Evolutionary conservation across 2,888 invertebrate genomes (phyloP).

Genomic region (Scelioninae gen. 2): DNA sequence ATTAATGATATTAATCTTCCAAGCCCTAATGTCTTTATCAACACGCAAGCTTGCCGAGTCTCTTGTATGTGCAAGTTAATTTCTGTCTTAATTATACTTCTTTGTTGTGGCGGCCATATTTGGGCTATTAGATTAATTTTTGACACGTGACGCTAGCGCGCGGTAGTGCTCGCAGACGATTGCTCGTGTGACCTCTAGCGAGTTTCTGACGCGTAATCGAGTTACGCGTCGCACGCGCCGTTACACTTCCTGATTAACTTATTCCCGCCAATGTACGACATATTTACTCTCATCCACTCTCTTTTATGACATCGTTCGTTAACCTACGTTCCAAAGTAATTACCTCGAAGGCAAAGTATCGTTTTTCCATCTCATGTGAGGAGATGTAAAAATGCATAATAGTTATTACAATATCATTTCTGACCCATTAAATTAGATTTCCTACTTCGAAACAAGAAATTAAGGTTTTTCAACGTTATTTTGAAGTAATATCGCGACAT

Average conservation of each 20-base stretch:
- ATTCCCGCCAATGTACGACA: slow-evolving; percentile 22
- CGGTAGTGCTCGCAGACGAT: slow-evolving; percentile 5
- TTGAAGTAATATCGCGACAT: too few species aligned
- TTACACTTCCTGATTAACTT: slow-evolving; percentile 43
- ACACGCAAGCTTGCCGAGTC: slow-evolving; percentile 49
- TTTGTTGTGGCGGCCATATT: slow-evolving; percentile 45
- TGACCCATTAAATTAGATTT: background rate
- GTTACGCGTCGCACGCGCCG: slow-evolving; percentile 31
- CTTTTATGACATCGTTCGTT: slow-evolving; percentile 13
- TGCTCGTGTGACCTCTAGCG: slow-evolving; percentile 30
- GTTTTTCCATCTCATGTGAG: background rate
- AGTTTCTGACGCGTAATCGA: slow-evolving; percentile 27
- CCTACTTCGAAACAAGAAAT: too few species aligned
- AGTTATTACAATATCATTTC: slow-evolving; percentile 17
- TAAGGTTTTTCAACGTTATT: too few species aligned
- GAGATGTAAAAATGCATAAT: slow-evolving; percentile 9
- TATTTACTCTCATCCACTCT: slow-evolving; percentile 14
- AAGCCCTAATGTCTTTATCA: slow-evolving; percentile 41
- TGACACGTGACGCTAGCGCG: slow-evolving; percentile 34
- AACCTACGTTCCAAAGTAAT: slow-evolving; percentile 23
- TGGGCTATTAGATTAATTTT: slow-evolving; percentile 58
- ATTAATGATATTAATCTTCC: slow-evolving; percentile 49
- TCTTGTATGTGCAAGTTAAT: slow-evolving; percentile 51
- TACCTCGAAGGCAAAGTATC: slow-evolving; percentile 20
- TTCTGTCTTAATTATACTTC: slow-evolving; percentile 55